Percentiles rank a stretch among this genome's conserved stretches.
These are phyloP conservation scores for Sus scrofa DNA, from an alignment of 2,113 vertebrate genomes.

Conservation along the genomic window T2T-Sscrofa CM000824.6:57210501-57211000, in stretches of 20 bases:
- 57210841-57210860: background rate
- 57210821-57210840: background rate
- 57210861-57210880: background rate
- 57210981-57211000: background rate
- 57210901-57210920: background rate
- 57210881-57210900: background rate
- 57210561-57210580: background rate
- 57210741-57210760: background rate
- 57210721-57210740: background rate
- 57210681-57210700: background rate
- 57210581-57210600: background rate
- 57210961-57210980: background rate
- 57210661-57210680: background rate
- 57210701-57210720: background rate
- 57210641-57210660: background rate
- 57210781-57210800: background rate
- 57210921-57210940: background rate
- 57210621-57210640: background rate
- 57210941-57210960: background rate
- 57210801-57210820: background rate
- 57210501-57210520: background rate
- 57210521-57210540: background rate
- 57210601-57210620: background rate
- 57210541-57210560: too few relatives aligned
- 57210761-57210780: too few relatives aligned